These are phyloP conservation scores for Ammospiza maritima DNA, from an alignment of 2,797 vertebrate species.

Conservation along the genomic window DNA sequence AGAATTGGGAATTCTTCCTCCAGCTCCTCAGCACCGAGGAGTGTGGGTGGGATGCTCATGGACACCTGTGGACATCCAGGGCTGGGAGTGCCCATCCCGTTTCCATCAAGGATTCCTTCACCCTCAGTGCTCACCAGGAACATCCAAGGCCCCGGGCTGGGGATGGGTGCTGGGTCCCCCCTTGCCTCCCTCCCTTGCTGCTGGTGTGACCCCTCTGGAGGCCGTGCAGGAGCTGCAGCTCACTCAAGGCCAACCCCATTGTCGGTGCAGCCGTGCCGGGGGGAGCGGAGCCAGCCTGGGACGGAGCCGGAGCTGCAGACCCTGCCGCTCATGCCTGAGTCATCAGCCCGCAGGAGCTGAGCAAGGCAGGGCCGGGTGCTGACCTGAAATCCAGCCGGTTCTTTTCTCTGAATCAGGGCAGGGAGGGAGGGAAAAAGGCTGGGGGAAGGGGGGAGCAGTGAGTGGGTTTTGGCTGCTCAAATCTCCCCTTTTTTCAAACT, in stretches of 20 bases:
- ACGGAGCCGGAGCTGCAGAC: neutral
- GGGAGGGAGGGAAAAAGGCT: neutral
- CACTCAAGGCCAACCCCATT: neutral
- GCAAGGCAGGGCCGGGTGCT: neutral
- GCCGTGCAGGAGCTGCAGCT: neutral
- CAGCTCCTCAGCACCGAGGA: accelerated
- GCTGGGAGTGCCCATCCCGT: neutral
- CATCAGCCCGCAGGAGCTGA: neutral
- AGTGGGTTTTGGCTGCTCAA: neutral
- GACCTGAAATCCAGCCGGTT: neutral
- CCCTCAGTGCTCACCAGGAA: accelerated
- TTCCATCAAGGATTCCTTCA: neutral
- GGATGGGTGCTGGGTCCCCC: accelerated
- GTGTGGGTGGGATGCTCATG: neutral
- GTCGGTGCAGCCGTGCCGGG: neutral
- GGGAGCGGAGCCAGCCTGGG: neutral
- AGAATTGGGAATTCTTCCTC: neutral
- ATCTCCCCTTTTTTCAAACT: neutral
- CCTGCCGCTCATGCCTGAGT: neutral
- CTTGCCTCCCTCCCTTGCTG: neutral
- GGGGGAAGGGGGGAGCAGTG: neutral
- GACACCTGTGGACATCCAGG: accelerated
- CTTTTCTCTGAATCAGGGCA: slow-evolving; percentile 24
- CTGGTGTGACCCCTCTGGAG: neutral
- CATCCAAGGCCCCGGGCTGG: accelerated